Conservation (phyloP, 2,113 vertebrate genomes). For the Tachycineta bicolor region DNA sequence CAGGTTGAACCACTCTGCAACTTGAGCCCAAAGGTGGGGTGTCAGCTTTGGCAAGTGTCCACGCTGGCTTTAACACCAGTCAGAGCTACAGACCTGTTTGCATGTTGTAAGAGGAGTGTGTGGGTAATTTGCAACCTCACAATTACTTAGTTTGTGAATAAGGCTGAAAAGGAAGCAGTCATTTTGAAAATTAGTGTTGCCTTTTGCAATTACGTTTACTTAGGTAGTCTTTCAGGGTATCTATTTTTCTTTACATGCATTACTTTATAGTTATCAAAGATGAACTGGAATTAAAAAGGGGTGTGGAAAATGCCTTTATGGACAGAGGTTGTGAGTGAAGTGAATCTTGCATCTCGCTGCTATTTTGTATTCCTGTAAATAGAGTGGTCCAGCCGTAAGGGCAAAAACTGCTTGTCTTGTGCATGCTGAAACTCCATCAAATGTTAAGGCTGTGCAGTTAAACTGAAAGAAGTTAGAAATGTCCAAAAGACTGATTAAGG, state of each 20-base stretch:
- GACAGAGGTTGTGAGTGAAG: neutral
- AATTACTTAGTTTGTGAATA: slow-evolving; percentile 52
- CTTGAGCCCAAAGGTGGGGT: slow-evolving; percentile 32
- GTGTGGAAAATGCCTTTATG: neutral
- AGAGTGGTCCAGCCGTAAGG: neutral
- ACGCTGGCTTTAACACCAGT: neutral
- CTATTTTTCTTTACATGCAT: slow-evolving; percentile 7
- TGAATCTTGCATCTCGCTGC: neutral
- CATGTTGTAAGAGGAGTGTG: slow-evolving; percentile 19
- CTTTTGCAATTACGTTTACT: slow-evolving; percentile 36
- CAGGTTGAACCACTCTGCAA: slow-evolving; percentile 27
- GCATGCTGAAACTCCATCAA: neutral
- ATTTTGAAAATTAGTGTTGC: slow-evolving; percentile 30
- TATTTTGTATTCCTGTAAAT: neutral
- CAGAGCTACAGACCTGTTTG: slow-evolving; percentile 20
- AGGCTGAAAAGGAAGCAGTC: slow-evolving; percentile 47
- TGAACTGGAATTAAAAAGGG: neutral
- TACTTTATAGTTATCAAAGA: neutral
- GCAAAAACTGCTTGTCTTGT: neutral
- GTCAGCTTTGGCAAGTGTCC: slow-evolving; percentile 15
- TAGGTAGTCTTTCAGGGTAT: slow-evolving; percentile 24
- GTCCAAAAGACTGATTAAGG: slow-evolving; percentile 54
- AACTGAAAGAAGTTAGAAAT: slow-evolving; percentile 49
- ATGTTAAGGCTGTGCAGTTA: slow-evolving; percentile 7
- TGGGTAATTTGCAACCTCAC: slow-evolving; percentile 55